These are phyloP conservation scores for Ophioninae sp. DNA, from an alignment of 2,888 invertebrate species.

Conservation along the genomic window DNA sequence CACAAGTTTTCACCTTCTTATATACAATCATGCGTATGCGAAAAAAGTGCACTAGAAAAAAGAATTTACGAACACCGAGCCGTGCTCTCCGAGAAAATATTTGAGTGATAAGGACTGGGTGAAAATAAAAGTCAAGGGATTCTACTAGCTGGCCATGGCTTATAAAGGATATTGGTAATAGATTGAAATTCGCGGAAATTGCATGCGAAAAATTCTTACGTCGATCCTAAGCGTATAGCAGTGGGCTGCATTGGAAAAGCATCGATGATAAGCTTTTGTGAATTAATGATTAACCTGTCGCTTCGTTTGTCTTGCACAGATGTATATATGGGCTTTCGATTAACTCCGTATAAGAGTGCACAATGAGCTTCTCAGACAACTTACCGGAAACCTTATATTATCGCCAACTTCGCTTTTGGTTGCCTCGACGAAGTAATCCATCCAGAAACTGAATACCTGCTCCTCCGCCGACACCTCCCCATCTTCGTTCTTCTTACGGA, in stretches of 20 bases:
- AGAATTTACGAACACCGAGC: not conserved
- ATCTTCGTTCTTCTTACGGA: slow-evolving; percentile 91
- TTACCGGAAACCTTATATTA: slow-evolving; percentile 94
- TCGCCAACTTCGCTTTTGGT: slow-evolving; percentile 91
- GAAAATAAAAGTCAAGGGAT: not conserved
- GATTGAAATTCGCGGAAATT: not conserved
- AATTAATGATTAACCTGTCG: not conserved
- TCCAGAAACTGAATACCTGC: slow-evolving; percentile 97
- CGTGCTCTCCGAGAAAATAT: too few species aligned
- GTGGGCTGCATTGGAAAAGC: slow-evolving; percentile 63
- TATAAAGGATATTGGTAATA: not conserved
- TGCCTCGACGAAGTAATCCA: slow-evolving; percentile 98
- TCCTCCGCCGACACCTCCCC: slow-evolving; percentile 88
- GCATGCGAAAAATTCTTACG: slow-evolving; percentile 56
- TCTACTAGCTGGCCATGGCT: not conserved
- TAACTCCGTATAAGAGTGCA: too few species aligned
- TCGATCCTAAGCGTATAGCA: slow-evolving; percentile 70
- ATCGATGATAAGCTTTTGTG: not conserved
- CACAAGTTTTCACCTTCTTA: not conserved
- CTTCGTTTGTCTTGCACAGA: not conserved
- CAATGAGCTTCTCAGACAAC: slow-evolving; percentile 74
- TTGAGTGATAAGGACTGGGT: not conserved
- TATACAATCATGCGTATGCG: not conserved
- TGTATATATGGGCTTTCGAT: slow-evolving; percentile 55
- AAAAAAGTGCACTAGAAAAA: not conserved